Evolutionary conservation across 2,113 vertebrate genomes (phyloP), one percentile per base, ranked within the genome.

Genomic region (Prionailurus viverrinus): DNA sequence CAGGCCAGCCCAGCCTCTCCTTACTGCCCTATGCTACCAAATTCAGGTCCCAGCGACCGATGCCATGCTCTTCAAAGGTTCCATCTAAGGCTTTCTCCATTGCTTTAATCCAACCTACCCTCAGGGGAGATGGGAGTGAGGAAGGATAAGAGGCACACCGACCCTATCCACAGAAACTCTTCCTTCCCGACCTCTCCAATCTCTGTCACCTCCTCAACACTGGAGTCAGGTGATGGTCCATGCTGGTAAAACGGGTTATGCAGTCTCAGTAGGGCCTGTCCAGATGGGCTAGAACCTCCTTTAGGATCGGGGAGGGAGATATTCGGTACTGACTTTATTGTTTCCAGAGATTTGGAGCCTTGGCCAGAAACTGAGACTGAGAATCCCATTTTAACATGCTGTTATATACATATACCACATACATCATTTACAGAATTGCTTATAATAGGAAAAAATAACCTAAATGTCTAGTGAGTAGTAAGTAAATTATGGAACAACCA

Each of bases 401-500:
- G 10, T 66, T 82, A 16, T 84, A 27, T 31, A 39, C 7, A 48
- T 63, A 33, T 45, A 6, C 14, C 63, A 36, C 53, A 88, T 9
- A 33, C 3, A 84, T 78, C 45, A 89, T 51, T 88, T 91, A 76
- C 7, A 94, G 4, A 31, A 41, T 31, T 55, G 4, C 71, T 82
- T 48, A 31, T 19, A 76, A 82, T 29, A 80, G 69, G 27, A 74
- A 95, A 94, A 95, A 85, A 39, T 78, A 88, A 48, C 41, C 83
- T 83, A 73, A 89, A 48, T 58, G n/a, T 36, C 71, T 86, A 21
- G 8, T 69, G 91, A 85, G 58, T 90, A 55, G 8, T 81, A 94
- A 85, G 71, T 90, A 63, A 95, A 84, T 84, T 69, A 87, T 51
- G 33, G 48, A 90, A 36, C 36, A 90, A 81, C n/a, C 33, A 13